phyloP scores from a whole-genome alignment of 2,113 vertebrate genomes.

The Chaenogobius annularis region DNA sequence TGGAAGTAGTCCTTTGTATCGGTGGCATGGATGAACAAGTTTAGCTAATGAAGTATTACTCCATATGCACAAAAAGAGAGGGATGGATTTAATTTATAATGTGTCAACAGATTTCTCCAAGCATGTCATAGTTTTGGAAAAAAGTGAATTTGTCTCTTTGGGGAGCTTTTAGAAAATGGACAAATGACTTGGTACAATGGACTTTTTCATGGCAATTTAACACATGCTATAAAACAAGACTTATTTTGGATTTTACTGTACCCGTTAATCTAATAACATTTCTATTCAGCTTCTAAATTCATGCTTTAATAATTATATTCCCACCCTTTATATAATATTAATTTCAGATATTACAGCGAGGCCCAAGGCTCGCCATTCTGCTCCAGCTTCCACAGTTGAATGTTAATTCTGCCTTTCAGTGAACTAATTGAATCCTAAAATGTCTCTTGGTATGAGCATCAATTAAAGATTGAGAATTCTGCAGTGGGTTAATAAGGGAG shows the following conservation, averaged over 20 bases:
- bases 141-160: slow-evolving; percentile 25
- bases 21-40: slow-evolving; percentile 51
- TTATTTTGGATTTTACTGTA: slow-evolving; percentile 16
- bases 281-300: slow-evolving; percentile 49
- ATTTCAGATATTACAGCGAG: slow-evolving; percentile 57
- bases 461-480: slow-evolving; percentile 50
- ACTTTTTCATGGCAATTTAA: slow-evolving; percentile 29
- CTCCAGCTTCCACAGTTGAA: slow-evolving; percentile 42
- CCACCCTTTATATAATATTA: slow-evolving; percentile 58
- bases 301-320: slow-evolving; percentile 47
- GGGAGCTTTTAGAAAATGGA: slow-evolving; percentile 6
- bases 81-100: slow-evolving; percentile 61
- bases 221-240: slow-evolving; percentile 28
- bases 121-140: slow-evolving; percentile 20
- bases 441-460: slow-evolving; percentile 48
- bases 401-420: slow-evolving; percentile 48
- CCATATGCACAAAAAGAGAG: slow-evolving; percentile 40
- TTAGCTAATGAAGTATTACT: slow-evolving; percentile 60
- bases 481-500: slow-evolving; percentile 2
- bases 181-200: slow-evolving; percentile 31
- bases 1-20: slow-evolving; percentile 57
- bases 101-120: slow-evolving; percentile 58
- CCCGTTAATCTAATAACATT: slow-evolving; percentile 40
- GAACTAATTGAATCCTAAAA: slow-evolving; percentile 50
- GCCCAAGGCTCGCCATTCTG: slow-evolving; percentile 45